A percentile compares a stretch with the other conserved stretches of the same genome.
phyloP scores from a whole-genome alignment of 2,113 vertebrate genomes.

The Apaloderma vittatum region DNA sequence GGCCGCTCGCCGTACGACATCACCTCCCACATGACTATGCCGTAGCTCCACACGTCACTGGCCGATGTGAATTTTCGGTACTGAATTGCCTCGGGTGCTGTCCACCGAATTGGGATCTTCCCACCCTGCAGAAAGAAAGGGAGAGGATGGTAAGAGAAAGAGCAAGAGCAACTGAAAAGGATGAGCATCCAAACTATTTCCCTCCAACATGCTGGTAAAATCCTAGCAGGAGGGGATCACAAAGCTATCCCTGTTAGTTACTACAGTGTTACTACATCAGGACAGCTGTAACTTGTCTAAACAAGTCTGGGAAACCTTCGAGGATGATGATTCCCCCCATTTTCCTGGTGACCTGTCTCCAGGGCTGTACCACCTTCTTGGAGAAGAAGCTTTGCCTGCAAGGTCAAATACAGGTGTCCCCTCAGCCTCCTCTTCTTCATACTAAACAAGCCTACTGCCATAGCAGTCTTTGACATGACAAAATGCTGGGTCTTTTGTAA shows the following conservation, averaged over 20 bases:
- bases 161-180: neutral
- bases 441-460: neutral
- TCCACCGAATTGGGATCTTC: conserved; percentile 87
- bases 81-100: conserved; percentile 84
- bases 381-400: neutral
- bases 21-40: conserved; percentile 88
- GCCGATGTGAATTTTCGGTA: conserved; percentile 86
- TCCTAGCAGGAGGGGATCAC: neutral
- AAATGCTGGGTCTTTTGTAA: neutral
- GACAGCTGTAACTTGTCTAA: neutral
- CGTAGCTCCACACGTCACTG: conserved; percentile 86
- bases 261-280: too few species aligned
- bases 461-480: neutral
- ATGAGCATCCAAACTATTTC: neutral
- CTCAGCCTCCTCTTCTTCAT: neutral
- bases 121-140: conserved; percentile 73
- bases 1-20: conserved; percentile 87
- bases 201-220: neutral
- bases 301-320: neutral
- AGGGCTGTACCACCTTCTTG: neutral
- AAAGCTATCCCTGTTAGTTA: neutral
- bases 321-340: neutral
- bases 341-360: neutral
- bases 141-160: neutral
- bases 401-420: neutral